Evolutionary conservation across 2,888 invertebrate genomes (phyloP), one percentile per base, ranked within the genome.

Genomic region (Myopa tessellatipennis): DNA sequence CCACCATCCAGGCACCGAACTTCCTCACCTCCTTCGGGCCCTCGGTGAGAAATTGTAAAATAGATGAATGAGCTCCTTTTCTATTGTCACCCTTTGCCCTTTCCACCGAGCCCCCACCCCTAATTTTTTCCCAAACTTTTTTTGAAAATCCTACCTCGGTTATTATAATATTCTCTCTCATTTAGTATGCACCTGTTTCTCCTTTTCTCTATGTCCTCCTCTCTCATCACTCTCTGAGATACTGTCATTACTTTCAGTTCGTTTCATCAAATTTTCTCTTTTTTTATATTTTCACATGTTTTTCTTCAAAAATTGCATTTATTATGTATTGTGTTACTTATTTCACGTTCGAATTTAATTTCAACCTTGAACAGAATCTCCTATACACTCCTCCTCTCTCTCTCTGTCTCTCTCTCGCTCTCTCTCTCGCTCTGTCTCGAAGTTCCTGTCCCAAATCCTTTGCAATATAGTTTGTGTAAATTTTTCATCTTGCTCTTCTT

Each of bases 1-100:
- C 94, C 61, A 95, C 95, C 89, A 94, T 95, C 85, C 92, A 93
- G 82, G 93, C 95, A 12, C 96, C 96, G 4, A 94, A 94, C 77
- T 96, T 95, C 88, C 90, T 96, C 76, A 95, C 94, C 81, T 94
- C 95, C 0, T 98, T 98, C 86, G 98, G 98, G 8, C 98, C 98
- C 16, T 96, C 96, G 83, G 95, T 89, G 80, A 87, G 87, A 65
- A 70, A 55, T 18, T 3, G 52, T 45, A 67, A 38, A 2, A 77
- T 5, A 26, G 7, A 3, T 12, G 5, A 16, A 34, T 65, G 26
- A 26, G 26, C 36, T 18, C 60, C 38, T 45, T 5, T 50, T 12
- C 52, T 50, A 34, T 40, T 26, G 10, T 26, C 40, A 3, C 34
- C 34, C 68, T 67, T 18, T 68, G 61, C 50, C 45, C 58, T 75